A percentile compares a stretch with the other conserved stretches of the same genome.
These are phyloP conservation scores for Actinopyga echinites DNA, from an alignment of 53 echinoderm and acorn worm species.

Conservation along the genomic window DNA sequence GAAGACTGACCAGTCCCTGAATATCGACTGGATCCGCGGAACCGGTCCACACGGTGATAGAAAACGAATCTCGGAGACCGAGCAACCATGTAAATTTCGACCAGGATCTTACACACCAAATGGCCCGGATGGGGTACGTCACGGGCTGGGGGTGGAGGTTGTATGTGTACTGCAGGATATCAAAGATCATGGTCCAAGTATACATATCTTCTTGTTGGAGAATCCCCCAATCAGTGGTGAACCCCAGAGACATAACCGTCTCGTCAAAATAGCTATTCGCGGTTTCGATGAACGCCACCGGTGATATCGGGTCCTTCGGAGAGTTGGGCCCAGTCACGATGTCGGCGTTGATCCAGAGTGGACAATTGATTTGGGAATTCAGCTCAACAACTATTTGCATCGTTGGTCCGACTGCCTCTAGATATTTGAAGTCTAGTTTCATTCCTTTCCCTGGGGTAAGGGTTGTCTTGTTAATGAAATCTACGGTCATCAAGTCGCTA, in stretches of 20 bases:
- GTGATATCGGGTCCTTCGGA: constrained; percentile 67
- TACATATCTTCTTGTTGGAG: constrained; percentile 53
- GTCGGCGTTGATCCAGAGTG: constrained; percentile 78
- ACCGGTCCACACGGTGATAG: constrained; percentile 77
- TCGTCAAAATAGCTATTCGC: constrained; percentile 65
- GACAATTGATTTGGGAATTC: constrained; percentile 52
- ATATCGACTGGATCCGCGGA: constrained; percentile 50
- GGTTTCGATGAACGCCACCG: constrained; percentile 55
- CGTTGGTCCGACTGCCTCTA: constrained; percentile 69
- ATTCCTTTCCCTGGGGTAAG: constrained; percentile 64
- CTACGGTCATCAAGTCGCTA: constrained; percentile 64
- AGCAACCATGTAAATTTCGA: constrained; percentile 72
- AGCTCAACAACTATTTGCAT: constrained; percentile 56
- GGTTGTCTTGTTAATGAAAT: constrained; percentile 57
- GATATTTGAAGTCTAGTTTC: constrained; percentile 75
- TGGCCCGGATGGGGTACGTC: constrained; percentile 69
- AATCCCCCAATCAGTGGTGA: constrained; percentile 45
- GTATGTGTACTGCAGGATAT: constrained; percentile 67
- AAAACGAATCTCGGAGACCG: constrained; percentile 63
- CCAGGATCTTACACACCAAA: constrained; percentile 72
- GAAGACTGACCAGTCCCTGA: constrained; percentile 57
- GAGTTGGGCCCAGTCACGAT: constrained; percentile 78
- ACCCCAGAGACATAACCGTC: constrained; percentile 75
- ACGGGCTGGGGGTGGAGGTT: constrained; percentile 70
- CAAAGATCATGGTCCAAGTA: constrained; percentile 85